Base-by-base conservation (phyloP, 1,140 invertebrate species). In the Coelopa frigida region DNA sequence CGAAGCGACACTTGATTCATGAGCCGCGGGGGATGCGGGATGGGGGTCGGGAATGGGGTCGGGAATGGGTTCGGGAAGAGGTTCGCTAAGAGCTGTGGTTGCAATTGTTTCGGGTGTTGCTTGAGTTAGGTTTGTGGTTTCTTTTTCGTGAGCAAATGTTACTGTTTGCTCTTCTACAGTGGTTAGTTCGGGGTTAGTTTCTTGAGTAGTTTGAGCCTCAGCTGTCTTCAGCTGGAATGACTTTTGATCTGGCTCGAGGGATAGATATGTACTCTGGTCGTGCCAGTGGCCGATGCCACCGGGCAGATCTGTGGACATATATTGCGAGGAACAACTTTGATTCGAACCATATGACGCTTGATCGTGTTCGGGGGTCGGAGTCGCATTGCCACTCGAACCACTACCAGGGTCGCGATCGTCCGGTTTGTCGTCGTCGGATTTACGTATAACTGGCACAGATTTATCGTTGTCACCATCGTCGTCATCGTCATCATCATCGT, bases 271-370 rank as follows among this genome's bases (percentile, higher is more conserved):
- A 68, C 84, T 89, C 61, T 86, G 78, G 65, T 88, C 87, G 61
- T 78, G 80, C 85, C 87, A 89, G 56, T 83, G 84, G 70, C 83
- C 82, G 51, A 87, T 78, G 39, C 85, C 84, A 47, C 83, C 82
- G 5, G 85, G 84, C 37, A 88, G 72, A 71, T 85, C 81, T 50
- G 83, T 79, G 42, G 80, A 77, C 54, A 83, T 74, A 54, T 81
- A 80, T 60, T 83, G 79, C 2, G 82, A 84, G 35, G 75, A 75
- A 32, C 68, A 76, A 49, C 54, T 64, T 35, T 55, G 59, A 53
- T 59, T 57, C 43, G 67, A 62, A 18, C 70, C 71, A 26, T 64
- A 60, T 26, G 61, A 52, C 26, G 50, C 57, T 39, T 56, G 52
- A 46, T 70, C 66, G 41, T 60, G 63, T 46, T 61, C 71, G 58